Evolutionary conservation across 2,797 vertebrate genomes (phyloP), one percentile per base, ranked within the genome.

Genomic region (Siniperca scherzeri): DNA sequence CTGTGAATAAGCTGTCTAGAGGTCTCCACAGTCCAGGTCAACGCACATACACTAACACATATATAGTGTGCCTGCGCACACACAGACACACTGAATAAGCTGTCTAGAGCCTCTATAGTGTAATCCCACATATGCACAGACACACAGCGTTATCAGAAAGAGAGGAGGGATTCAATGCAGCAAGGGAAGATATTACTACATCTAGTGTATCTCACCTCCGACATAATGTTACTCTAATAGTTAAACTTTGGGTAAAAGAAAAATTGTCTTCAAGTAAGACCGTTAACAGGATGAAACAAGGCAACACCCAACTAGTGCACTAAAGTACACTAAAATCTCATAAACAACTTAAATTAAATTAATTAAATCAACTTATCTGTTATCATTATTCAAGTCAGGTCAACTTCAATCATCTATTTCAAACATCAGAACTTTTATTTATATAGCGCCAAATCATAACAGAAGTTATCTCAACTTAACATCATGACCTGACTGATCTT

Each of bases 1-100:
- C 87, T 76, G 91, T 88, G 91, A 94, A 93, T 93, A 94, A 94
- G 93, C 91, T 93, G 91, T 93, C 93, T 89, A 81, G 84, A 92
- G 90, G 91, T 93, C 91, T 91, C 81, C 79, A 83, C 89, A 83
- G 85, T 74, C 71, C 64, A 40, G 88, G 87, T 89, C 86, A 88
- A 65, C 68, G 22, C 87, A 87, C 85, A 74, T 52, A 83, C 80
- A 86, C 86, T 40, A 61, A 82, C 83, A 88, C 83, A 73, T 44
- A 81, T 60, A 80, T 46, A 85, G 70, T 68, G 71, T 65, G 3
- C 61, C 22, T 57, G 55, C 77, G 61, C 71, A 76, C 83, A 77
- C 82, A 71, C 65, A 36, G 27, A 66, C 72, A 74, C 42, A 89
- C 79, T 55, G 62, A 91, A 82, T 69, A 85, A 82, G 70, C 44